Conservation (phyloP, 2,113 vertebrate species). For the Fregetta grallaria region DNA sequence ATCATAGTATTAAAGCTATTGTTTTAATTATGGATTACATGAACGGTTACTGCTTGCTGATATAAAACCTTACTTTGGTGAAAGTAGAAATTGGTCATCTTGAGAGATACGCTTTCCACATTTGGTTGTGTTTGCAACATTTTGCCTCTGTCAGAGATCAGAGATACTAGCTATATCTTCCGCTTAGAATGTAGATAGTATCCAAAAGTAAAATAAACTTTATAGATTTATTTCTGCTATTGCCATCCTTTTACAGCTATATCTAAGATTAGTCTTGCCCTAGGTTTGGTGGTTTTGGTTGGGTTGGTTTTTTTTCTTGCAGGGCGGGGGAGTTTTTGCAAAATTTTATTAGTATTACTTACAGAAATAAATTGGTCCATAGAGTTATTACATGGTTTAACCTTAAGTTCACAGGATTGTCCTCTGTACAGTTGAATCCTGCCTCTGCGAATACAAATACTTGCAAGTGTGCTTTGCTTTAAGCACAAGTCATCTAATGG, state of each 20-base stretch:
- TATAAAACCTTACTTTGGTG: neutral
- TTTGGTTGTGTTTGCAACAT: neutral
- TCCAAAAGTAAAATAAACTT: neutral
- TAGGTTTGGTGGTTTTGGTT: neutral
- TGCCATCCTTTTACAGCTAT: neutral
- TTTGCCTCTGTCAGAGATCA: neutral
- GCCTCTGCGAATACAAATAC: neutral
- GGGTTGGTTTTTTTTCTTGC: accelerated
- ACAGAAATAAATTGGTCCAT: neutral
- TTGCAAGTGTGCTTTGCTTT: neutral
- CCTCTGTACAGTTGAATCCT: neutral
- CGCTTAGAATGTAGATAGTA: neutral
- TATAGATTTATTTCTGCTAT: neutral
- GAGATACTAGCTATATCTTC: neutral
- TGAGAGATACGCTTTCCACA: neutral
- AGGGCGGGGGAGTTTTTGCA: neutral
- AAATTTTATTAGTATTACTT: neutral
- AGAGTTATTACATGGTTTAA: neutral
- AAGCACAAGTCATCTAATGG: neutral
- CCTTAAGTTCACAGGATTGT: neutral
- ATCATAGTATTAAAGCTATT: neutral
- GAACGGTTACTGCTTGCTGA: neutral
- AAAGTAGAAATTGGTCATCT: neutral
- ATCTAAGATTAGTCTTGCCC: neutral
- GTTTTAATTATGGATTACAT: neutral